Percentiles rank a stretch among this genome's conserved stretches.
phyloP scores from a whole-genome alignment of 1,140 invertebrate genomes.

The Coelopa frigida region DNA sequence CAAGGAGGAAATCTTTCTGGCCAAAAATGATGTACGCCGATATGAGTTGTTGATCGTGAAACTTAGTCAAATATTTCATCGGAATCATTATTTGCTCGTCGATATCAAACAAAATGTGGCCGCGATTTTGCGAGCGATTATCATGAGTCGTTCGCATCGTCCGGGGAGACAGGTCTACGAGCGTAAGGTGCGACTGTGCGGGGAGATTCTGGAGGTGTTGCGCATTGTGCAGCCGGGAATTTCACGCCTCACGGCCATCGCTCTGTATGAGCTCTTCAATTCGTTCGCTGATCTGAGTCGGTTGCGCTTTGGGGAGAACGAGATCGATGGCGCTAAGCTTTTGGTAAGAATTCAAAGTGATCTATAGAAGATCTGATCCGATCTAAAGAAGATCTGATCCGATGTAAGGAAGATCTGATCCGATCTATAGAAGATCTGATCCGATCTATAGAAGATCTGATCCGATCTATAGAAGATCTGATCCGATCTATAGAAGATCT shows the following conservation, averaged over 20 bases:
- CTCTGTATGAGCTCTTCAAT: constrained; percentile 66
- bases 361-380: too few species aligned
- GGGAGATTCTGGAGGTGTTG: constrained; percentile 57
- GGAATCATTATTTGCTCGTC: constrained; percentile 58
- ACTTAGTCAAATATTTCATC: constrained; percentile 51
- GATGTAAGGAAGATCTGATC: too few species aligned
- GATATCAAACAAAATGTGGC: constrained; percentile 61
- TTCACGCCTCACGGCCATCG: constrained; percentile 60
- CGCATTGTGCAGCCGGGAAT: constrained; percentile 65
- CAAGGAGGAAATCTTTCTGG: constrained; percentile 42
- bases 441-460: too few species aligned
- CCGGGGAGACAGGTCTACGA: constrained; percentile 52
- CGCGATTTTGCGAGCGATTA: constrained; percentile 50
- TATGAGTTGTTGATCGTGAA: constrained; percentile 55
- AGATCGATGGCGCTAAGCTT: constrained; percentile 17
- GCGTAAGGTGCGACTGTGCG: constrained; percentile 58
- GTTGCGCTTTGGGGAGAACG: constrained; percentile 28
- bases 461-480: too few species aligned
- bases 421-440: too few species aligned
- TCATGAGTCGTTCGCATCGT: constrained; percentile 46
- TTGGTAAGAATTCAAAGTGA: too few species aligned
- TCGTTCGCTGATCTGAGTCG: constrained; percentile 55
- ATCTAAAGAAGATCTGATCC: too few species aligned
- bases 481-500: too few species aligned
- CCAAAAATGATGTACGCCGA: constrained; percentile 37